Base-by-base conservation (phyloP, 2,113 vertebrate species). In the Cichladusa arquata region DNA sequence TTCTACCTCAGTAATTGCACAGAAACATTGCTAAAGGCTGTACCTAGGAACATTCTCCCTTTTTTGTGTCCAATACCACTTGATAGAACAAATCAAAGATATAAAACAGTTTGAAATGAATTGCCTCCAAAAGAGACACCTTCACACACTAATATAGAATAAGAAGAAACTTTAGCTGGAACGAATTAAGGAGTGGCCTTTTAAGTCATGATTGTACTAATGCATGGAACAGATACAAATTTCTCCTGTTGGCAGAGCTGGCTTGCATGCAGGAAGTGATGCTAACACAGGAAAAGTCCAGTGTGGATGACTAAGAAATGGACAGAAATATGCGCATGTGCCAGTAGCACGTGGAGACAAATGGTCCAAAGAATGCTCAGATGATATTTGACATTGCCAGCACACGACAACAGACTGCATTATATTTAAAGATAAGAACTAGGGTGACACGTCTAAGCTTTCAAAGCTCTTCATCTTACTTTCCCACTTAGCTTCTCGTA, bases 361-460 rank as follows among this genome's bases (percentile, higher is more conserved):
- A 84, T 4, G 89, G 81, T 40, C 66, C 74, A 38, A 78, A 94
- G 87, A 92, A 94, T 56, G 64, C 47, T 93, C 87, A 70, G 78
- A 90, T 91, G 84, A 66, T 82, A 85, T 82, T 88, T 95, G 93
- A 91, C 64, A 17, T 95, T 89, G 82, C 36, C 65, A 85, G 81
- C 70, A 83, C 66, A 88, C 80, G 78, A 95, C 66, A 95, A 90
- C 45, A 57, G 74, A 70, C 24, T 86, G 78, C 47, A 57, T 91
- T 91, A 82, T 79, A 91, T 87, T 84, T 93, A 81, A 95, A 89
- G 67, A 80, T 42, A 92, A 92, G 77, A 92, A 81, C 24, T 28
- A 88, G 60, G 50, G 86, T 54, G 66, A 72, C 54, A 78, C 25
- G 17, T 73, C 40, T 92, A 33, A 80, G 61, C 51, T 92, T 88